These are phyloP conservation scores for Hydrolagus affinis DNA, from an alignment of 2,113 vertebrate species.

Conservation along the genomic window DNA sequence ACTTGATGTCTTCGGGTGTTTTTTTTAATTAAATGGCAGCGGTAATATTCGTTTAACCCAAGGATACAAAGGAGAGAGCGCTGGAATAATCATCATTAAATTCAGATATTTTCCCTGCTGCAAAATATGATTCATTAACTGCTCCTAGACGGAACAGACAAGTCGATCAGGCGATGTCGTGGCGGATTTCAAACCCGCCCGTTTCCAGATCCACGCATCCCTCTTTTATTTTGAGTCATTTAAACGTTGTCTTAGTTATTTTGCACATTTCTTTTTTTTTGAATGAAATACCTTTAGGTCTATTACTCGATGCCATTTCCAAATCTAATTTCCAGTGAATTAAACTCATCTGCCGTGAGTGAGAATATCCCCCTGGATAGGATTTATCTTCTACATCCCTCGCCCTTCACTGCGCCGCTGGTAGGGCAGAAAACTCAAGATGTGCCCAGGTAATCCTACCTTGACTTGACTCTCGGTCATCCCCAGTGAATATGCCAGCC, in stretches of 20 bases:
- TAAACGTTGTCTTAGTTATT: neutral
- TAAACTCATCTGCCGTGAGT: too few relatives aligned
- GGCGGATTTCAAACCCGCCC: neutral
- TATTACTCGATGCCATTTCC: neutral
- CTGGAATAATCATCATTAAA: neutral
- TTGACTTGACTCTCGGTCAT: conserved; percentile 99
- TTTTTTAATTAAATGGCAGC: neutral
- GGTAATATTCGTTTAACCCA: too few relatives aligned
- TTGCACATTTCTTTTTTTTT: neutral
- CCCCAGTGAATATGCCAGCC: conserved; percentile 87
- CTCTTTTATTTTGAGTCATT: neutral
- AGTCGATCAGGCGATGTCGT: neutral
- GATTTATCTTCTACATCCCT: neutral
- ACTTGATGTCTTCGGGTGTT: too few relatives aligned
- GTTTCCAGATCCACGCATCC: too few relatives aligned
- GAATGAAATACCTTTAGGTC: neutral
- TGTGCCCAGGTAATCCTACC: conserved; percentile 55
- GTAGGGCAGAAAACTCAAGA: neutral
- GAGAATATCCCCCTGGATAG: neutral
- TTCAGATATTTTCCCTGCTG: neutral
- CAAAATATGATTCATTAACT: neutral
- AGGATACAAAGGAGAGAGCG: neutral
- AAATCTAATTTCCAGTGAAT: neutral
- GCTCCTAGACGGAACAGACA: neutral
- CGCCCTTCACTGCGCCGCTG: neutral